phyloP scores from a whole-genome alignment of 1,140 invertebrate species.

The Megalopta genalis region DNA sequence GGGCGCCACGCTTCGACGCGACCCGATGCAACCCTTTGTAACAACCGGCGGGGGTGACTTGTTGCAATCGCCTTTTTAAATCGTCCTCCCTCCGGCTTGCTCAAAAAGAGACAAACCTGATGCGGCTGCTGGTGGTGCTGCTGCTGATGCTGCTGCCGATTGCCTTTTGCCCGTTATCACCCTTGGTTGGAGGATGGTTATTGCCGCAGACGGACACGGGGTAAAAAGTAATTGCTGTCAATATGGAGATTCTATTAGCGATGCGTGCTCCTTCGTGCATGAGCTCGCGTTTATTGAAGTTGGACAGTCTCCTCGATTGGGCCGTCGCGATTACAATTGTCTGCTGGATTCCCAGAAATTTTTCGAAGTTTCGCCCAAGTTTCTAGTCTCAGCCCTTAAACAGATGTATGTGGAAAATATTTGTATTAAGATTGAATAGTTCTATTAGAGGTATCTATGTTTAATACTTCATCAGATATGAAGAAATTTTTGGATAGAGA shows the following conservation, averaged over 20 bases:
- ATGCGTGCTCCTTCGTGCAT: constrained; percentile 34
- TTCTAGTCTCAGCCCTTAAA: no score
- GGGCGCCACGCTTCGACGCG: constrained; percentile 60
- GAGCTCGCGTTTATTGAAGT: constrained; percentile 29
- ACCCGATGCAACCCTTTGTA: constrained; percentile 53
- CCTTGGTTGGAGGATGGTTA: constrained; percentile 50
- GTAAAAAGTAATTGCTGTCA: constrained; percentile 45
- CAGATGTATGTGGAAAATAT: no score
- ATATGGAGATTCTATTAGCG: constrained; percentile 40
- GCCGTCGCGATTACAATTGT: no score
- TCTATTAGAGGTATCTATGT: no score
- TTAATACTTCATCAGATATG: no score
- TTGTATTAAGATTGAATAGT: no score
- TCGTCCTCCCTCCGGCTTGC: constrained; percentile 36
- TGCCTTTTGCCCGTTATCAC: constrained; percentile 62
- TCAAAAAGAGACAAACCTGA: constrained; percentile 43
- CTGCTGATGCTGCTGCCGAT: constrained; percentile 41
- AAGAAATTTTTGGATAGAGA: no score
- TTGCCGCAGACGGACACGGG: constrained; percentile 34
- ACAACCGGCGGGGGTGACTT: constrained; percentile 60
- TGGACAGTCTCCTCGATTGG: not conserved
- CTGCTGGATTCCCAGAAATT: no score
- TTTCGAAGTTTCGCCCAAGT: no score
- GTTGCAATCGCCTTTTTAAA: constrained; percentile 63
- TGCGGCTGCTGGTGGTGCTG: no score